phyloP scores from a whole-genome alignment of 2,113 vertebrate genomes.

The Manacus vitellinus region DNA sequence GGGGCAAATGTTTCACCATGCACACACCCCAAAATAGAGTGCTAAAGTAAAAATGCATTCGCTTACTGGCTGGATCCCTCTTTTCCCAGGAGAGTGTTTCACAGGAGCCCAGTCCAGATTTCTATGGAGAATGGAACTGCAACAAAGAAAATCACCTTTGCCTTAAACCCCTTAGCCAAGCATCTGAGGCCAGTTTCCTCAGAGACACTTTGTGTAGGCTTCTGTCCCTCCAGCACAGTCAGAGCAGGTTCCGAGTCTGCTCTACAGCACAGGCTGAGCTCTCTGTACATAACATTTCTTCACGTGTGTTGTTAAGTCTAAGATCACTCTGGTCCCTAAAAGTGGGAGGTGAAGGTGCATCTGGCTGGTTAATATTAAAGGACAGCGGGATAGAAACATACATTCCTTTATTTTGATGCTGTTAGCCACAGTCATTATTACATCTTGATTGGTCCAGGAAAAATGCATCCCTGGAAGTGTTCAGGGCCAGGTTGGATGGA shows the following conservation, averaged over 20 bases:
- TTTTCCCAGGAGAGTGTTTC: neutral
- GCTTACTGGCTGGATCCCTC: neutral
- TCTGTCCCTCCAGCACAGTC: neutral
- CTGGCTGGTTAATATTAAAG: neutral
- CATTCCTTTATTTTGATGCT: neutral
- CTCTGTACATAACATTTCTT: neutral
- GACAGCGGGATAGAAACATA: neutral
- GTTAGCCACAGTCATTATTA: neutral
- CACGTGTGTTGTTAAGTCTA: accelerated
- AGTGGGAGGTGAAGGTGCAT: neutral
- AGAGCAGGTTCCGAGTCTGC: neutral
- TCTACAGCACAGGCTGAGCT: neutral
- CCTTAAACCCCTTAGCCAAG: neutral
- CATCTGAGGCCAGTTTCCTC: neutral
- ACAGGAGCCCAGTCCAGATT: neutral
- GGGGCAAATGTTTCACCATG: accelerated
- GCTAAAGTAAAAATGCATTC: neutral
- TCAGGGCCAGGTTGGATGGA: neutral
- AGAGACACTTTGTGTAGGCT: neutral
- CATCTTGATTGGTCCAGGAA: neutral
- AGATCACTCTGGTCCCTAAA: neutral
- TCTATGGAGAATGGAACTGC: neutral
- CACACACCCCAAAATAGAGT: neutral
- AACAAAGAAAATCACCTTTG: neutral
- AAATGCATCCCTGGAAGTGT: neutral